phyloP scores from a whole-genome alignment of 2,113 vertebrate genomes.

The Gopherus evgoodei region DNA sequence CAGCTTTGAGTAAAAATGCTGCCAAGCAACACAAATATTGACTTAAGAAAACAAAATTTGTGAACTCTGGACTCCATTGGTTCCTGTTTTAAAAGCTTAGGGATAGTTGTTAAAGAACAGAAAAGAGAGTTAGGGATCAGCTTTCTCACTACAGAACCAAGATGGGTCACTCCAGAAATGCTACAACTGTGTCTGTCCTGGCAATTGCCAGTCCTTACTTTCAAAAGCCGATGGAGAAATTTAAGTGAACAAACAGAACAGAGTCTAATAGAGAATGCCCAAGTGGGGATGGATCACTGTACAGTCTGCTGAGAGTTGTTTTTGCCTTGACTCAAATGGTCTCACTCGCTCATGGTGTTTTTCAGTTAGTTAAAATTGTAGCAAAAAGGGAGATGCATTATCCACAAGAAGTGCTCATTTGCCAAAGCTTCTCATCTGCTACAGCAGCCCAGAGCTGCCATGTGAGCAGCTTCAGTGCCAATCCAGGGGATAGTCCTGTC shows the following conservation, averaged over 20 bases:
- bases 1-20: not conserved
- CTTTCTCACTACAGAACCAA: not conserved
- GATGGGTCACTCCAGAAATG: fast-evolving
- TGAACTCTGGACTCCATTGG: not conserved
- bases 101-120: not conserved
- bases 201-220: not conserved
- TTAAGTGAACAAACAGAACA: not conserved
- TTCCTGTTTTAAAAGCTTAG: not conserved
- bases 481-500: not conserved
- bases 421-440: not conserved
- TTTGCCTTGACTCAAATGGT: not conserved
- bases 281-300: not conserved
- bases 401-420: not conserved
- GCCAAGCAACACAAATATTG: not conserved
- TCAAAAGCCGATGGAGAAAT: not conserved
- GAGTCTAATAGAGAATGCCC: not conserved
- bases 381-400: not conserved
- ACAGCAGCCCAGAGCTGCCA: not conserved
- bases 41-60: not conserved
- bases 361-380: not conserved
- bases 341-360: not conserved
- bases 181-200: not conserved
- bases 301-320: fast-evolving
- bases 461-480: not conserved
- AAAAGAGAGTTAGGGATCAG: not conserved